phyloP scores from a whole-genome alignment of 2,797 vertebrate species.

The Heliangelus exortis region DNA sequence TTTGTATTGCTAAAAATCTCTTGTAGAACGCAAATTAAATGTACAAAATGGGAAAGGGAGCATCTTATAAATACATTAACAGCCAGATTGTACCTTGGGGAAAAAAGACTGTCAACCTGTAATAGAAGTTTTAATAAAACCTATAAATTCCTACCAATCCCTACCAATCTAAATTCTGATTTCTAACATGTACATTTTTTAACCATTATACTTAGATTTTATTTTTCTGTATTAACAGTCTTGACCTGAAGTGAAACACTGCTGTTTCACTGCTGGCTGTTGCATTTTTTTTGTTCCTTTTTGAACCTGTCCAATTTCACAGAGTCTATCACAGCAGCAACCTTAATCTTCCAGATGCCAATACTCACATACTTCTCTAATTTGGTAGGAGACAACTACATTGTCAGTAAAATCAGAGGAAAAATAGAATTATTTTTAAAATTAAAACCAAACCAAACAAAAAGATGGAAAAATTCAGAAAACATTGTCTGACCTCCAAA shows the following conservation, averaged over 20 bases:
- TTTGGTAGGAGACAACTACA: neutral
- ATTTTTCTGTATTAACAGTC: neutral
- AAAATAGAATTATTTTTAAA: neutral
- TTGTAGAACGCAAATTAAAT: neutral
- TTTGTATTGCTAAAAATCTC: neutral
- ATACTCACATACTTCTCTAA: neutral
- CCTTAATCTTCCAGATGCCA: neutral
- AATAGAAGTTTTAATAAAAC: neutral
- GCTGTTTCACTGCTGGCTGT: neutral
- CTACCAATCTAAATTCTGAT: neutral
- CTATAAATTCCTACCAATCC: neutral
- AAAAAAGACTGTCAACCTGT: neutral
- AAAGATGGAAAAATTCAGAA: neutral
- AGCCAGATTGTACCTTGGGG: neutral
- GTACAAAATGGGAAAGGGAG: neutral
- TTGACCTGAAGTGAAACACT: neutral
- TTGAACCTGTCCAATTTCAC: neutral
- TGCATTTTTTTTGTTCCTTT: neutral
- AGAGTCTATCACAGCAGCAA: neutral
- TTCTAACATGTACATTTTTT: neutral
- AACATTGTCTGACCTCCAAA: neutral
- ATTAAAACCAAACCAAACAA: too few species aligned
- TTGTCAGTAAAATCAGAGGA: neutral
- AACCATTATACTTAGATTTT: neutral
- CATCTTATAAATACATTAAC: neutral